phyloP scores from a whole-genome alignment of 2,797 vertebrate species.

The Ctenopoma multispine region DNA sequence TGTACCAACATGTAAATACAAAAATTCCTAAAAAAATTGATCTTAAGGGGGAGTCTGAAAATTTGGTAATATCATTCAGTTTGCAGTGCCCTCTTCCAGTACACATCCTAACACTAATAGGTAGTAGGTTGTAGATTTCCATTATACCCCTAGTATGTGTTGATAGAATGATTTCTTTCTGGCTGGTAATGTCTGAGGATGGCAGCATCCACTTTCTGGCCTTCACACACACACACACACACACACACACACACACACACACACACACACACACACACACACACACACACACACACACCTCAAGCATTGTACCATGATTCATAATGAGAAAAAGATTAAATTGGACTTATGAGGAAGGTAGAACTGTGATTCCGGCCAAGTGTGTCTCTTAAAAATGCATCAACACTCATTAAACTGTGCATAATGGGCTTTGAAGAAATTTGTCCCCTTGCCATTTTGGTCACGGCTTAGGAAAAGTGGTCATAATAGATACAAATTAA shows the following conservation, averaged over 20 bases:
- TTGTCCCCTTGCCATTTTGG: constrained; percentile 64
- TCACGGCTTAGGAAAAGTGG: constrained; percentile 57
- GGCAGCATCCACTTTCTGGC: constrained; percentile 49
- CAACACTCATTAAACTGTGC: constrained; percentile 69
- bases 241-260: constrained; percentile 4
- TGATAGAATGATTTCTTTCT: neutral
- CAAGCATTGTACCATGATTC: constrained; percentile 52
- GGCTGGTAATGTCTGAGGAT: constrained; percentile 20
- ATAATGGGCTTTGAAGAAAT: constrained; percentile 69
- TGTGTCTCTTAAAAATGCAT: constrained; percentile 76
- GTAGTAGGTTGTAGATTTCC: neutral
- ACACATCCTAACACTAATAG: constrained; percentile 4
- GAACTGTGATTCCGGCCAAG: constrained; percentile 63
- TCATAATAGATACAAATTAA: constrained; percentile 70
- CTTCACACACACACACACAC: neutral
- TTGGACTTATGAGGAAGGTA: constrained; percentile 69
- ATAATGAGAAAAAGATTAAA: constrained; percentile 73
- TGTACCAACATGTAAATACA: too few species aligned
- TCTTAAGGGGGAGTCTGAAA: too few species aligned
- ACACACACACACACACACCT: constrained; percentile 27
- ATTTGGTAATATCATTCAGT: neutral
- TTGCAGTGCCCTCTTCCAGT: neutral
- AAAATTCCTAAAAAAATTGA: too few species aligned
- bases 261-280: constrained; percentile 25
- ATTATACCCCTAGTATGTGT: neutral